These are phyloP conservation scores for Nipponia nippon DNA, from an alignment of 2,113 vertebrate genomes.

Conservation along the genomic window DNA sequence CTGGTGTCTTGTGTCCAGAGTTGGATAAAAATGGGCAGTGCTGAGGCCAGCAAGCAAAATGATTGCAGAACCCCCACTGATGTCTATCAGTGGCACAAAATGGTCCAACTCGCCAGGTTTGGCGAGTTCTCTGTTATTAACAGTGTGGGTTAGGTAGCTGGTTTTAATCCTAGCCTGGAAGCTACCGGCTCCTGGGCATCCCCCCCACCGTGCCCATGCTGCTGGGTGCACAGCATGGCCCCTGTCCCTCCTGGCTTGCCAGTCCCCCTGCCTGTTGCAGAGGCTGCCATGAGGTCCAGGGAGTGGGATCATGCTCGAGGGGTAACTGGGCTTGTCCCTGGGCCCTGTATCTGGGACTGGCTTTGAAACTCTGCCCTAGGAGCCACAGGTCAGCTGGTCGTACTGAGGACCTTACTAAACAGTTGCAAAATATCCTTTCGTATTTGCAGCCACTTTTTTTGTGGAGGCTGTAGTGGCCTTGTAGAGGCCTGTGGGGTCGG, in stretches of 20 bases:
- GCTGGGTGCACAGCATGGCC: not conserved
- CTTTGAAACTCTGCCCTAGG: not conserved
- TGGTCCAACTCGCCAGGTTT: not conserved
- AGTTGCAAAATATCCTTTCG: not conserved
- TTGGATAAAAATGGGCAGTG: not conserved
- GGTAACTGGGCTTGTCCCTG: not conserved
- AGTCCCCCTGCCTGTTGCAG: not conserved
- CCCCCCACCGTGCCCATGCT: accelerated
- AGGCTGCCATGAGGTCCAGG: not conserved
- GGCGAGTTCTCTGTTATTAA: not conserved
- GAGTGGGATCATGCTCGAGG: not conserved
- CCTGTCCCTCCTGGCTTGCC: not conserved
- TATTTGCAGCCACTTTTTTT: not conserved
- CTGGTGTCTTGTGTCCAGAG: not conserved
- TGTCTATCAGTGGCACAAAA: not conserved
- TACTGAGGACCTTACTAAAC: not conserved
- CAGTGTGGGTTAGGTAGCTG: not conserved
- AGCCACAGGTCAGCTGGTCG: not conserved
- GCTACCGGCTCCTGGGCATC: not conserved
- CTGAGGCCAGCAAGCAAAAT: not conserved
- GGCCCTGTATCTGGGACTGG: accelerated
- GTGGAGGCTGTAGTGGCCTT: accelerated
- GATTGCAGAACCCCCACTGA: not conserved
- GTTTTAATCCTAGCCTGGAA: not conserved
- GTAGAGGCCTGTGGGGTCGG: accelerated